Conservation (phyloP, 2,888 invertebrate species). For the Eupeodes latifasciatus region DNA sequence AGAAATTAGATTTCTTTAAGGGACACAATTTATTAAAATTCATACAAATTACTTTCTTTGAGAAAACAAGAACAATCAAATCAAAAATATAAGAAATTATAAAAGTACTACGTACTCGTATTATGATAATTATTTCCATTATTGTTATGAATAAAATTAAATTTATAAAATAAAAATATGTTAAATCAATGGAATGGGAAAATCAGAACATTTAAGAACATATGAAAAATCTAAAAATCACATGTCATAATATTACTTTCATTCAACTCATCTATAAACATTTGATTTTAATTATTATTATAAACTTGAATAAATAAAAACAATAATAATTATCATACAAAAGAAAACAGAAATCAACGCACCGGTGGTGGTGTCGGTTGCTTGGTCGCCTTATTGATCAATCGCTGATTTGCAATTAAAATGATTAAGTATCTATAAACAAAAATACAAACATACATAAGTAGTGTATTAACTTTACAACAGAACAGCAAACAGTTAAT, state of each 20-base stretch:
- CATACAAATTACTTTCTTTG: too few relatives aligned
- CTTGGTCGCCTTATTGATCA: conserved; percentile 7
- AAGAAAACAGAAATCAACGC: background rate
- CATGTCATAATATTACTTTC: background rate
- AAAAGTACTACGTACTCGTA: too few relatives aligned
- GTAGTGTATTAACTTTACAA: background rate
- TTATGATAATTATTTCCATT: too few relatives aligned
- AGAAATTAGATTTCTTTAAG: too few relatives aligned
- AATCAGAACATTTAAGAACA: background rate
- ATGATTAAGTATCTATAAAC: conserved; percentile 5
- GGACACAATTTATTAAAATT: too few relatives aligned
- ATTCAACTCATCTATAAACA: background rate
- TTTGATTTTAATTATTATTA: background rate
- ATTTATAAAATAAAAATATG: too few relatives aligned
- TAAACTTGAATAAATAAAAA: background rate
- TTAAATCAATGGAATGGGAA: too few relatives aligned
- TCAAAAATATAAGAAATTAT: too few relatives aligned
- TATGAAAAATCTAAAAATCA: background rate
- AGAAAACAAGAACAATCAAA: too few relatives aligned
- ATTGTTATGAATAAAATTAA: background rate
- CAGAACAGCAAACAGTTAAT: background rate
- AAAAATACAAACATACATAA: too few relatives aligned
- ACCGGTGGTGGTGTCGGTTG: too few relatives aligned
- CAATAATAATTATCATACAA: background rate
- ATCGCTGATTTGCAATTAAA: conserved; percentile 14